A percentile compares a stretch with the other conserved stretches of the same genome.
phyloP scores from a whole-genome alignment of 1,140 invertebrate species.

The Caenorhabditis remanei region DNA sequence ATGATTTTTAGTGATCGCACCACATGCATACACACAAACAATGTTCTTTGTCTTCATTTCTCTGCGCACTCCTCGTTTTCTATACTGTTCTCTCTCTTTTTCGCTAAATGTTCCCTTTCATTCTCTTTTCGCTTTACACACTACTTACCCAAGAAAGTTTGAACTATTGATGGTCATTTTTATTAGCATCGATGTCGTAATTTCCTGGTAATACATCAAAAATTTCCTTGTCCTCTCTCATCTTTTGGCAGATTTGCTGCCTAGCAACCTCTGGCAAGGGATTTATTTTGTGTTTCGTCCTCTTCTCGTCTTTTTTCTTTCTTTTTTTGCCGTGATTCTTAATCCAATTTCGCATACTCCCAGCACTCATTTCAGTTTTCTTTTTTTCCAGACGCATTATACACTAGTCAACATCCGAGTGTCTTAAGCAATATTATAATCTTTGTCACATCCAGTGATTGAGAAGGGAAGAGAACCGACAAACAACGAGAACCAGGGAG shows the following conservation, averaged over 20 bases:
- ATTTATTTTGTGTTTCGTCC: not conserved
- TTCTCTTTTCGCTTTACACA: constrained; percentile 4
- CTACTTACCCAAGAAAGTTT: not conserved
- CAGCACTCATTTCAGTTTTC: not conserved
- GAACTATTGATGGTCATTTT: not conserved
- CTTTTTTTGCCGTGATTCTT: not conserved
- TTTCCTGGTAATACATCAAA: not conserved
- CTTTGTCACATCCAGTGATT: constrained; percentile 38
- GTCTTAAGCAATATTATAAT: constrained; percentile 1
- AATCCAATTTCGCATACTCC: not conserved
- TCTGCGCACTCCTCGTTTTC: not conserved
- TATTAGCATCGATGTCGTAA: not conserved
- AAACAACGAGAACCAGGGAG: not conserved
- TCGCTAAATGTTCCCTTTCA: not conserved
- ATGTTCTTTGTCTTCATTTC: constrained; percentile 33
- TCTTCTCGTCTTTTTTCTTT: not conserved
- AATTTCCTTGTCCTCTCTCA: not conserved
- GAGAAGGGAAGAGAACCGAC: not conserved
- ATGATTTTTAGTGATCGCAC: constrained; percentile 15
- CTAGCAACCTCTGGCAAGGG: not conserved
- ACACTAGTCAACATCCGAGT: not conserved
- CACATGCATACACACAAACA: not conserved
- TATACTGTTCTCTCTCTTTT: not conserved
- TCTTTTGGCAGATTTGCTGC: constrained; percentile 11
- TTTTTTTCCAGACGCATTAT: constrained; percentile 8